Conservation (phyloP, 2,113 vertebrate species). For the Furnarius figulus region DNA sequence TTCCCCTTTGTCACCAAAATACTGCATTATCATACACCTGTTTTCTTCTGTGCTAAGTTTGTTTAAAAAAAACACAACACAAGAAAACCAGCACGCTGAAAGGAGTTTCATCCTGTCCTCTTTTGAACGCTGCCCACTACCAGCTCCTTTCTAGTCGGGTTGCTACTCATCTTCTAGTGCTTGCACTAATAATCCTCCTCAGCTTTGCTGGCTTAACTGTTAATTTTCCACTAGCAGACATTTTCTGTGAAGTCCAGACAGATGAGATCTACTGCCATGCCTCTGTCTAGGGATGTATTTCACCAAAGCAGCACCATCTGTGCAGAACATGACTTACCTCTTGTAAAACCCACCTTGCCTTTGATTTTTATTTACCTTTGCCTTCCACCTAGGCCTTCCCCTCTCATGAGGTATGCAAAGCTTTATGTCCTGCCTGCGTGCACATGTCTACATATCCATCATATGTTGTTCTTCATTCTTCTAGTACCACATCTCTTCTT, state of each 20-base stretch:
- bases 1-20: not conserved
- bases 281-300: not conserved
- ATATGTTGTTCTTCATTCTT: not conserved
- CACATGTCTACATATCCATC: not conserved
- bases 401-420: not conserved
- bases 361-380: not conserved
- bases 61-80: not conserved
- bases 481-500: not conserved
- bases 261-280: not conserved
- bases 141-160: not conserved
- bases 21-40: not conserved
- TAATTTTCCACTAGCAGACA: not conserved
- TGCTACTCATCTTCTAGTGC: not conserved
- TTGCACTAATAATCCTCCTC: constrained; percentile 18
- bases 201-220: constrained; percentile 4
- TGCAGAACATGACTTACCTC: not conserved
- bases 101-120: not conserved
- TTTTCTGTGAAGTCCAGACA: not conserved
- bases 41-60: not conserved
- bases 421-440: not conserved
- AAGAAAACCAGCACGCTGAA: not conserved
- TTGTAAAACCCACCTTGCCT: not conserved
- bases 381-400: not conserved
- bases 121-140: not conserved
- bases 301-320: not conserved